A percentile compares a stretch with the other conserved stretches of the same genome.
Conservation (phyloP, 2,113 vertebrate genomes). For the Triplophysa siluroides region DNA sequence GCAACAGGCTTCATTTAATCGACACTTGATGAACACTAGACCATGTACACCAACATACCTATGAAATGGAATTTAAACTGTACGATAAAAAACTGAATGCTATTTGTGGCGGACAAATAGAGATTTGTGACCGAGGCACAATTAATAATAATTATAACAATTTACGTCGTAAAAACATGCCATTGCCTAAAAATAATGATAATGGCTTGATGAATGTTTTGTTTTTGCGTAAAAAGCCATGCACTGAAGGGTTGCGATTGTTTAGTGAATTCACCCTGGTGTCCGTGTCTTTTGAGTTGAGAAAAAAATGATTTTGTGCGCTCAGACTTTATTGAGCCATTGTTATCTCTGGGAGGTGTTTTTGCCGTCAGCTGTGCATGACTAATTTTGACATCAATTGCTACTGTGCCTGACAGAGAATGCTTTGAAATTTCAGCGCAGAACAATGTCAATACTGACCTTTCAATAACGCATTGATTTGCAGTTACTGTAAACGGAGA, state of each 20-base stretch:
- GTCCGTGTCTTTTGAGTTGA: conserved; percentile 16
- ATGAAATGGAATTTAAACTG: no score
- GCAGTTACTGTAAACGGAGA: conserved; percentile 41
- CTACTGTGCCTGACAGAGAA: conserved; percentile 14
- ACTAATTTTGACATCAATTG: conserved; percentile 31
- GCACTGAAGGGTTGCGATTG: not conserved
- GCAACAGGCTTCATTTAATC: no score
- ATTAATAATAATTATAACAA: no score
- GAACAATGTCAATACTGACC: conserved; percentile 26
- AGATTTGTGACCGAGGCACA: no score
- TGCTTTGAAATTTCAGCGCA: conserved; percentile 24
- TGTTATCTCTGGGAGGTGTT: conserved; percentile 27
- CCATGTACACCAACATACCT: no score
- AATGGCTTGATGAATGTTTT: no score
- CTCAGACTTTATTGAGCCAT: conserved; percentile 25
- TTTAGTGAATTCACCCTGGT: not conserved
- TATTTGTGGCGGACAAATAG: no score
- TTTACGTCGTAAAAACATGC: no score
- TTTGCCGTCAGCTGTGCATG: conserved; percentile 23
- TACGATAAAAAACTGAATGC: no score
- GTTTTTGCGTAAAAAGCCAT: no score
- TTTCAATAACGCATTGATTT: conserved; percentile 40
- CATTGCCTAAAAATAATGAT: no score
- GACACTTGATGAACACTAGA: no score
- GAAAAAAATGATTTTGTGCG: conserved; percentile 28